phyloP scores from a whole-genome alignment of 2,113 vertebrate genomes.

The Rousettus leschenaultii region DNA sequence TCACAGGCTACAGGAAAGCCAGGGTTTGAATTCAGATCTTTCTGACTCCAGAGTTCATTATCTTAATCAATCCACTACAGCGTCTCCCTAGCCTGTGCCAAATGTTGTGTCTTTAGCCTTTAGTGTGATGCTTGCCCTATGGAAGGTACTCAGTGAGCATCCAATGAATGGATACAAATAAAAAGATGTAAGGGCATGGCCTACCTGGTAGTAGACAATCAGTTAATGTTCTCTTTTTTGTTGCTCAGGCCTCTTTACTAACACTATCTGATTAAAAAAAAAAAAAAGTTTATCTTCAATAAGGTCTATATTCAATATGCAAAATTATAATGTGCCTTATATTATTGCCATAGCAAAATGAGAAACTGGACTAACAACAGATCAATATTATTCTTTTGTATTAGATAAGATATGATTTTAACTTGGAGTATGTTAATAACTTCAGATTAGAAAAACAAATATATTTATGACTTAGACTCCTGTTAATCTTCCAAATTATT shows the following conservation, averaged over 20 bases:
- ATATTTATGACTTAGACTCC: background rate
- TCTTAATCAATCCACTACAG: background rate
- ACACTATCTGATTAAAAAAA: background rate
- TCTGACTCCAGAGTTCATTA: background rate
- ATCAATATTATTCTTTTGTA: background rate
- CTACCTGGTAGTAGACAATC: background rate
- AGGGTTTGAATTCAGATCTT: background rate
- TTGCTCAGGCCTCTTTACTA: background rate
- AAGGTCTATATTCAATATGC: background rate
- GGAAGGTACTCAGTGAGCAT: background rate
- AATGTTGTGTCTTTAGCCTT: background rate
- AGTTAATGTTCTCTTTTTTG: background rate
- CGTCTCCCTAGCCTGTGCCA: background rate
- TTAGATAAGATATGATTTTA: background rate
- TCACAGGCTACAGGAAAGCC: background rate
- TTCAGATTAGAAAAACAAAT: slow-evolving; percentile 42
- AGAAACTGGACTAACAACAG: background rate
- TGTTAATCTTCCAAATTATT: slow-evolving; percentile 38
- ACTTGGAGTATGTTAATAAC: background rate
- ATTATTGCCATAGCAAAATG: background rate
- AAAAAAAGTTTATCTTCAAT: background rate
- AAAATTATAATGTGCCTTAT: background rate
- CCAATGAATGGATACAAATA: background rate
- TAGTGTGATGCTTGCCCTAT: background rate
- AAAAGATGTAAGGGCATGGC: background rate